Base-by-base conservation (phyloP, 2,113 vertebrate species). In the Struthidea cinerea region DNA sequence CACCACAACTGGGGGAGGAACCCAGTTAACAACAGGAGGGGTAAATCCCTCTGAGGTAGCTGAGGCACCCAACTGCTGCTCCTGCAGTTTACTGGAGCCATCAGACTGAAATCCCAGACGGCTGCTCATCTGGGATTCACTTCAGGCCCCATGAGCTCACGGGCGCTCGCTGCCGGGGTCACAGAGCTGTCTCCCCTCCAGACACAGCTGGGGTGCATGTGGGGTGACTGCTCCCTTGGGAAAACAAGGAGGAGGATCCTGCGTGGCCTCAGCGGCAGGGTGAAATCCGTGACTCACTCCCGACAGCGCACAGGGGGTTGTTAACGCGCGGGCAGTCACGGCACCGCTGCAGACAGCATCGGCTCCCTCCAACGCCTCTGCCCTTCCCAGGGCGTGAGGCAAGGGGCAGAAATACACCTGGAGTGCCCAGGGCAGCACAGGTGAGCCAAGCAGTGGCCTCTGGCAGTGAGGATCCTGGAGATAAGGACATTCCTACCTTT, bases 401-500 rank as follows among this genome's bases (percentile, higher is more conserved):
- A 47, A 87, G 60, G 4, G 23, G 11, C 85, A 79, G 13, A 88
- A 90, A 47, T 68, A 80, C 4, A 21, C 53, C 76, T 60, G 19
- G 13, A 65, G 65, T 14, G 65, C 74, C 44, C 64, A 71, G 69
- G 56, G 65, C 42, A 70, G 53, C 81, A 42, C 18, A 60, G 73
- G 53, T 22, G 87, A 93, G 82, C 53, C 69, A 83, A 83, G 84
- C 76, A 70, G 67, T 1, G 0, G 86, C 86, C 77, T 81, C 6
- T 33, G 28, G 80, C 91, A 88, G 60, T 2, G 63, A 60, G 82
- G 88, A 82, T 87, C 33, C 32, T 0, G 2, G 61, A 52, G 96
- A 93, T 82, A 79, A 87, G 76, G 76, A 32, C 81, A 20, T 55
- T 70, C 92, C 68, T 96, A 99, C 99, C 99, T 99, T 99, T 99